Conservation (phyloP, 2,797 vertebrate species). For the Chiloscyllium punctatum region DNA sequence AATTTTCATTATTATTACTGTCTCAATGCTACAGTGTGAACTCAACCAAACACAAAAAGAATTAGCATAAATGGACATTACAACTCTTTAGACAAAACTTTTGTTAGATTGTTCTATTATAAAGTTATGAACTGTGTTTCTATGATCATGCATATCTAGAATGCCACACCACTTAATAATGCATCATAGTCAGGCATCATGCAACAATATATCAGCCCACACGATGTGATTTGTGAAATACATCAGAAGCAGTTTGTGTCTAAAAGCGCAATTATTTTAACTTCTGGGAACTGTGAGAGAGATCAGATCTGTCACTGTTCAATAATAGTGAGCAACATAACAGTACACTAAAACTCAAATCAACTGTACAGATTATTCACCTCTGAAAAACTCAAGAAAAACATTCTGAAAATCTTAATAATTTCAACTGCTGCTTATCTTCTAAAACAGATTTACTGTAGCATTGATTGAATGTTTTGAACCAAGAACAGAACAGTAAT, state of each 20-base stretch:
- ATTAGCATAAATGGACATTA: not conserved
- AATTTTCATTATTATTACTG: not conserved
- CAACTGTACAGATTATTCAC: not conserved
- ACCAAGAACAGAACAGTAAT: not conserved
- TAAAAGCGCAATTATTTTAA: not conserved
- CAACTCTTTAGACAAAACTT: no score
- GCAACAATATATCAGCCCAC: not conserved
- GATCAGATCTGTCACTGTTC: not conserved
- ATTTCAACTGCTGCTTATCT: not conserved
- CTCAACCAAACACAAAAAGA: not conserved
- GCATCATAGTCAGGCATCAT: no score
- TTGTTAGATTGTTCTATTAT: no score
- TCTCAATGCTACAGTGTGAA: not conserved
- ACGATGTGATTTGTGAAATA: not conserved
- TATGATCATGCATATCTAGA: not conserved
- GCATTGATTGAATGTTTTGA: not conserved
- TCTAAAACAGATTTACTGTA: not conserved
- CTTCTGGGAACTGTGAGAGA: not conserved
- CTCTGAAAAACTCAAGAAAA: not conserved
- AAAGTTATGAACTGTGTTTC: not conserved
- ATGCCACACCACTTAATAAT: not conserved
- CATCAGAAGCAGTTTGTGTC: not conserved
- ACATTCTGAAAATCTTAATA: not conserved
- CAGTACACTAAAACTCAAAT: not conserved
- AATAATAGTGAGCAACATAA: not conserved